Evolutionary conservation across 1,140 invertebrate genomes (phyloP), one percentile per base, ranked within the genome.

Genomic region (Drosophila teissieri): DNA sequence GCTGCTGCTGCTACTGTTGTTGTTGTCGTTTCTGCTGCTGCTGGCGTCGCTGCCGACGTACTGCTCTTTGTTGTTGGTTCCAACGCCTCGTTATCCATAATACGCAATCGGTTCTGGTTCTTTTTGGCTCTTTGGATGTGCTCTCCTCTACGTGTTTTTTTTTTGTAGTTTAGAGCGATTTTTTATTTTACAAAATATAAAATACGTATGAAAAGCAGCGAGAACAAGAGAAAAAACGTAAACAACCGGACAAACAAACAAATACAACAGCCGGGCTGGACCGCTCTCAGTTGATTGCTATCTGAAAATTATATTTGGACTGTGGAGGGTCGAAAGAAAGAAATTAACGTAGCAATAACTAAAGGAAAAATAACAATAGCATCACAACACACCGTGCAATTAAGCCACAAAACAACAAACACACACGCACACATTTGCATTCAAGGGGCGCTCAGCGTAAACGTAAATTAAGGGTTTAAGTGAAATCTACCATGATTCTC

Each of bases 81-180:
- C 78, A 84, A 77, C 69, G 89, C 77, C 52, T 90, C 80, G 80
- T 88, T 91, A 91, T 91, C 90, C 90, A 91, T 91, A 91, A 91
- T 90, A 85, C 67, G 76, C 73, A 80, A 58, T 84, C 84, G 82
- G 80, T 63, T 63, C 77, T 65, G 31, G 7, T 8, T 31, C 31
- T 73, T 70, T 40, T 48, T 8, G 62, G 78, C 56, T 76, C 51
- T 75, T 60, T 62, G 45, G 39, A 51, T 65, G 48, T 51, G 48
- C 74, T 73, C 55, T 55, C 49, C 24, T 17, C n/a, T 34, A 5
- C 5, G 54, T 31, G 15, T 17, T 4, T 31, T 49, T 31, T 4
- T 15, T 14, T 14, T 36, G 8, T 36, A 5, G 2, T 37, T 37
- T 14, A 14, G 7, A 31, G 8, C 8, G 27, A 10, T 31, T 27